These are phyloP conservation scores for Drosophila percnosoma DNA, from an alignment of 2,888 invertebrate genomes.

Conservation along the genomic window DNA sequence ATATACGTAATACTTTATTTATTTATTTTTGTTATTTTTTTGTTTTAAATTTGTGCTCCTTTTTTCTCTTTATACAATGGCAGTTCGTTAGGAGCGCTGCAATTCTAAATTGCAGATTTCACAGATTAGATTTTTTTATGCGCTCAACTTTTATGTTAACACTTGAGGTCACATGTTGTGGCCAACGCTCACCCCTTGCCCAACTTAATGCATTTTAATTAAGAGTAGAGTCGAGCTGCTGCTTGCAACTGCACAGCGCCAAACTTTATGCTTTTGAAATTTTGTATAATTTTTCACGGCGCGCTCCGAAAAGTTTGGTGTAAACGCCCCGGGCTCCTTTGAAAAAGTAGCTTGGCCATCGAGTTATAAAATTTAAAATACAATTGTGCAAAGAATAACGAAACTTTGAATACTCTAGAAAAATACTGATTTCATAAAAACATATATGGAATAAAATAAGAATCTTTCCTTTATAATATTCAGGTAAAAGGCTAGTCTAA, in stretches of 20 bases:
- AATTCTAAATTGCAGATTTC: slow-evolving; percentile 49
- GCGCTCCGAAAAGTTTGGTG: slow-evolving; percentile 40
- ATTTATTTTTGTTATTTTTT: neutral
- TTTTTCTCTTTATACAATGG: slow-evolving; percentile 28
- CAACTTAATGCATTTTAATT: slow-evolving; percentile 71
- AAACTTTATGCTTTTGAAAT: slow-evolving; percentile 62
- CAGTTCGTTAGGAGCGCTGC: slow-evolving; percentile 35
- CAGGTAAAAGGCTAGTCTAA: neutral
- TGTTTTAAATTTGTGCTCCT: slow-evolving; percentile 3
- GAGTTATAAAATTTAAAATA: slow-evolving; percentile 19
- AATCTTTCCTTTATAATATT: neutral
- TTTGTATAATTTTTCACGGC: slow-evolving; percentile 60
- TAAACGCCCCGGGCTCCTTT: slow-evolving; percentile 3
- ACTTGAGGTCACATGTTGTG: slow-evolving; percentile 62
- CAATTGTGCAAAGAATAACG: slow-evolving; percentile 11
- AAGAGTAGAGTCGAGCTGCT: slow-evolving; percentile 41
- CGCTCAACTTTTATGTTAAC: slow-evolving; percentile 50
- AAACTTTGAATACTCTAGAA: slow-evolving; percentile 14
- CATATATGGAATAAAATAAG: too few species aligned
- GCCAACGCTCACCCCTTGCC: slow-evolving; percentile 11
- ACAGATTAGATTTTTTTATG: slow-evolving; percentile 43
- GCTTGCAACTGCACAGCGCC: slow-evolving; percentile 33
- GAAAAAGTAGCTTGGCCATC: neutral
- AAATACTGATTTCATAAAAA: neutral
- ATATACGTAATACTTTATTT: slow-evolving; percentile 1